Base-by-base conservation (phyloP, 2,113 vertebrate species). In the Loxodonta africana region DNA sequence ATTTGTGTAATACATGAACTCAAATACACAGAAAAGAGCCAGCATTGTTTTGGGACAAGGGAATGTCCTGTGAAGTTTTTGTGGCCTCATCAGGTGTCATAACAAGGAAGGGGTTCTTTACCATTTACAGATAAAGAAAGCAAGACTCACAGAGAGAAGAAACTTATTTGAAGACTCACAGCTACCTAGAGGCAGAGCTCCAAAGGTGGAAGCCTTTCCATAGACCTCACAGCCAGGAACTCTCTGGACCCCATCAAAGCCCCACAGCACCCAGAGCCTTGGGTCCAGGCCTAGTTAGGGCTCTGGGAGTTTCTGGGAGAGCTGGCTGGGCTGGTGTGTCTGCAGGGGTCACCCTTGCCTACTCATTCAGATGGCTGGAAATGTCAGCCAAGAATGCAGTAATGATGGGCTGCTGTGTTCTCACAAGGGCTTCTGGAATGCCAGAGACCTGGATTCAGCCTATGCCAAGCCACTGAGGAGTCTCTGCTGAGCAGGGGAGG, bases 391-490 rank as follows among this genome's bases (percentile, higher is more conserved):
- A 28, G 51, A 84, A 83, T 23, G 57, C 33, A 33, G 2, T 63
- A 53, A 76, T 30, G 37, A 90, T 73, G 33, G 90, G 62, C 88
- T 94, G 28, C 76, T 20, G 65, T 30, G 23, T 21, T 41, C 67
- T 85, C 41, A 69, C 78, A 77, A 30, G 69, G 63, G 71, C 88
- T 91, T 63, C 44, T 20, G 88, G 62, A 84, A 41, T 9, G 17
- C 33, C 28, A 53, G 53, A 57, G 62, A 11, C 80, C 57, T 26
- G 48, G 80, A 65, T 9, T 41, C 0, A 8, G 60, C 21, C 12
- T 15, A 28, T 8, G n/a, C n/a, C 41, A 33, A 57, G 63, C 21
- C 86, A n/a, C 25, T 48, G 5, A 12, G 69, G 44, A 48, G 30
- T 26, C 48, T 18, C 28, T 8, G 30, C 37, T 65, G 48, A 60